Evolutionary conservation across 2,113 vertebrate species (phyloP).

Genomic region (Cynocephalus volans): DNA sequence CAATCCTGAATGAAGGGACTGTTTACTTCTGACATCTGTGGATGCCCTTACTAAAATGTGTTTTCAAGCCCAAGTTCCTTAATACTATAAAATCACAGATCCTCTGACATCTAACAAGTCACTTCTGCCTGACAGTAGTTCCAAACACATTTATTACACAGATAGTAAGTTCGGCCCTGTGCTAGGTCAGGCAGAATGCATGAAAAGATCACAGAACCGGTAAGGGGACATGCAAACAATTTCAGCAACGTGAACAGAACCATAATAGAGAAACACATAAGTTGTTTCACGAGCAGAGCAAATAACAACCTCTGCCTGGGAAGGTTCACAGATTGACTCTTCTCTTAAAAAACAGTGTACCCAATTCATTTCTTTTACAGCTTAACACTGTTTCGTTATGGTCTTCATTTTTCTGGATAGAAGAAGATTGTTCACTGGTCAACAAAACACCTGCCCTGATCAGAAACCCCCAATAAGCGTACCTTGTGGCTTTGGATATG

Average conservation of each 20-base stretch:
- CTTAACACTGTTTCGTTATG: background rate
- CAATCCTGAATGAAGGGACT: background rate
- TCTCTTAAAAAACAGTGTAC: background rate
- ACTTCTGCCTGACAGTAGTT: background rate
- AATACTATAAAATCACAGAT: background rate
- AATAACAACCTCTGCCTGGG: background rate
- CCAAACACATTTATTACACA: background rate
- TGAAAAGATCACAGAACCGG: background rate
- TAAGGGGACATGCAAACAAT: background rate
- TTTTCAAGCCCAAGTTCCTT: background rate
- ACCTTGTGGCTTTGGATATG: slow-evolving; percentile 91
- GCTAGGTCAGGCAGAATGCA: background rate
- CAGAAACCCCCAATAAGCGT: background rate
- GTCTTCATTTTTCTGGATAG: background rate
- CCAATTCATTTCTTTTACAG: background rate
- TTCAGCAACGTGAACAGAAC: background rate
- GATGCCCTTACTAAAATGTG: background rate
- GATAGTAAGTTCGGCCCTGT: background rate
- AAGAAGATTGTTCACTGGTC: background rate
- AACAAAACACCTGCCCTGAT: background rate
- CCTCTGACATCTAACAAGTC: background rate
- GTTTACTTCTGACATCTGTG: background rate
- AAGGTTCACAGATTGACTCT: background rate
- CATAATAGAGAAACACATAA: background rate
- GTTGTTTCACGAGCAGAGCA: background rate